Evolutionary conservation across 2,113 vertebrate species (phyloP).

Genomic region (Pteruthius melanotis): DNA sequence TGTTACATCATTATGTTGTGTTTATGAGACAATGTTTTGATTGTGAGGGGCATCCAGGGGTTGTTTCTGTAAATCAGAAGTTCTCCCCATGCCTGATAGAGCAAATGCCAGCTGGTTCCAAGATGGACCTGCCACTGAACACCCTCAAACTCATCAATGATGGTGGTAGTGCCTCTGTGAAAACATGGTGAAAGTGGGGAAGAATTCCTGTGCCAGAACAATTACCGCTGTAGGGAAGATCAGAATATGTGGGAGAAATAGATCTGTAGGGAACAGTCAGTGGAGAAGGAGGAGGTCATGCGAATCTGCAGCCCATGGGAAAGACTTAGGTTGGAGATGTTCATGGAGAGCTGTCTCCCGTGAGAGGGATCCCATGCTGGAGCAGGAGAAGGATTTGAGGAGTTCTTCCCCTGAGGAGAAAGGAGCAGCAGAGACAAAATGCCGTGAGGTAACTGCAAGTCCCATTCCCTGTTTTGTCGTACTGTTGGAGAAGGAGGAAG

Average conservation of each 20-base stretch:
- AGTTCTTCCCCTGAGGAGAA: neutral
- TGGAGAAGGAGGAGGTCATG: neutral
- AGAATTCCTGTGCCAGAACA: neutral
- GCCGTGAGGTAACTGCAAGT: neutral
- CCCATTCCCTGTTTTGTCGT: neutral
- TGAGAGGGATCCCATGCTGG: neutral
- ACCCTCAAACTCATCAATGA: neutral
- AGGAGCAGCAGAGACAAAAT: neutral
- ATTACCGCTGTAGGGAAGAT: too few species aligned
- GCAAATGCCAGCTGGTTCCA: neutral
- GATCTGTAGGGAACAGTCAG: neutral
- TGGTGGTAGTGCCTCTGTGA: neutral
- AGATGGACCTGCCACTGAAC: neutral
- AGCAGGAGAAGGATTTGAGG: neutral
- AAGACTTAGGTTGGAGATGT: neutral
- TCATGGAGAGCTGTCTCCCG: accelerated
- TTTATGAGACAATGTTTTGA: neutral
- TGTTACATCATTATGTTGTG: neutral
- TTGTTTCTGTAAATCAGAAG: neutral
- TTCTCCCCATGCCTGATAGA: neutral
- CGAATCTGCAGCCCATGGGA: neutral
- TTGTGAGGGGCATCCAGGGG: too few species aligned
- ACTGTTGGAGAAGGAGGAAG: accelerated
- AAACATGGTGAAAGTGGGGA: neutral
- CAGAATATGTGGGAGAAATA: neutral